Base-by-base conservation (phyloP, 2,113 vertebrate species). In the Cathartes aura region DNA sequence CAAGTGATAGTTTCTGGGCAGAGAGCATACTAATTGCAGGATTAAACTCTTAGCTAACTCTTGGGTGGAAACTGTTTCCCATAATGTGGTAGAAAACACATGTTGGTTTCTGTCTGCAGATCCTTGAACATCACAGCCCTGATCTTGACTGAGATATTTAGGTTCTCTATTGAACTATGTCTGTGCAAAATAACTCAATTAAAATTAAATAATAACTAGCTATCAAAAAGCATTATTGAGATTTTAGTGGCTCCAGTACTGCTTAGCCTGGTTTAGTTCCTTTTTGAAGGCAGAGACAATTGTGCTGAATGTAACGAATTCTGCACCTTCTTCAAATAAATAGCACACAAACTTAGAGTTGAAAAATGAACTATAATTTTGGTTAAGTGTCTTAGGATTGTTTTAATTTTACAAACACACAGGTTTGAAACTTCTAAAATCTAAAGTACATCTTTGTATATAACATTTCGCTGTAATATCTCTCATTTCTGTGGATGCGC, bases 11-110 rank as follows among this genome's bases (percentile, higher is more conserved):
- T 89, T 95, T 96, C 90, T 96, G 94, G 91, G 91, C 92, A 96
- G 86, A 94, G 56, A 96, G 91, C 97, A 94, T 87, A 84, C 89
- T 96, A 97, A 96, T 96, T 96, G 96, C 66, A 76, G 87, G 96
- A 97, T 97, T 96, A 97, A 95, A 91, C 82, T 79, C 87, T 97
- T 93, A 96, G 94, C 93, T 94, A 95, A 95, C 87, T 93, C 94
- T 93, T 96, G 95, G 91, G 93, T 96, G 89, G 93, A 97, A 96
- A 92, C 73, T 73, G 17, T 96, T 97, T 96, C 94, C 96, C 89
- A 95, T 93, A 94, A 95, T 58, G 4, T 94, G 78, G 93, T 96
- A 96, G 78, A 93, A 96, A 97, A 96, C 94, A 95, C 78, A 95
- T 94, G 91, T 48, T 91, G 58, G 87, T 92, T 93, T 95, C 81